Base-by-base conservation (phyloP, 1,140 invertebrate genomes). In the Brachionus sp. region DNA sequence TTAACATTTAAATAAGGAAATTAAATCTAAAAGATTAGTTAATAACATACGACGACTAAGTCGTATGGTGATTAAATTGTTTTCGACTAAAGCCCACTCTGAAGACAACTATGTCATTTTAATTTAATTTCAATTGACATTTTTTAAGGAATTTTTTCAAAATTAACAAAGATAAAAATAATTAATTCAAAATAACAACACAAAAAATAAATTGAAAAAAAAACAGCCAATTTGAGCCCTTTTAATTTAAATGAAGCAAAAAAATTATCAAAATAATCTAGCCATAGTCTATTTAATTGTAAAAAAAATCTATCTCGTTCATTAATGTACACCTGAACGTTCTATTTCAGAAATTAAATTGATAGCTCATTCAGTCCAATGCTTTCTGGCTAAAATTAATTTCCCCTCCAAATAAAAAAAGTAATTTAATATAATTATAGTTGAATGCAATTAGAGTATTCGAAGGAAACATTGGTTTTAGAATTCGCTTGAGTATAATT, bases 101-200 rank as follows among this genome's bases (percentile, higher is more conserved):
- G 25, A 33, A 66, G 25, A 39, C 37, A 39, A 19, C 33, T 70
- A 70, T 70, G 66, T 70, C 66, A 70, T 70, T 70, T 70, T 16
- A 70, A 70, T 70, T 39, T 37, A 70, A 37, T 37, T 70, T 70
- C 66, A 33, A 16, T 37, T 66, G 64, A 66, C 64, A 66, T 66
- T 66, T 66, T 66, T 66, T 37, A 66, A 37, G 33, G 37, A 70
- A 70, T 39, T n/a, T n/a, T n/a, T 37, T 70, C 50, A 57, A 57
- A 57, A 57, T 70, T 39, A 19, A 39, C 39, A 70, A 70, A 70
- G 29, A 70, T 70, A 39, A 70, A 39, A 39, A 42, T 70, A 70
- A 70, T 70, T 70, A 37, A 70, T 39, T 70, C 33, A 70, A 70
- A 37, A 70, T 70, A 70, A 16, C 33, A 70, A 70, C n/a, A 70